Conservation (phyloP, 2,888 invertebrate genomes). For the Drosophila emarginata region DNA sequence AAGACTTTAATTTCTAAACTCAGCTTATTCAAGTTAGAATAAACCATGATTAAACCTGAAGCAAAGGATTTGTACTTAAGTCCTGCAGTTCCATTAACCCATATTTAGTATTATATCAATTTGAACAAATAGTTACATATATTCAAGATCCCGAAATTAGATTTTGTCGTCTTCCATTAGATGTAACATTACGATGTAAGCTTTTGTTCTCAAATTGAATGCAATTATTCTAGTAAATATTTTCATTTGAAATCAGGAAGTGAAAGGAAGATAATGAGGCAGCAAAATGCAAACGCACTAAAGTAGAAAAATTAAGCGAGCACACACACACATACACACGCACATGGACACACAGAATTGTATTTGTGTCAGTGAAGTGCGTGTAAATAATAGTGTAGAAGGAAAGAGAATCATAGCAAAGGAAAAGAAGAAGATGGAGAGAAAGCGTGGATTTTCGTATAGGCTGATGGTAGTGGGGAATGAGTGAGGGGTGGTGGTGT, state of each 20-base stretch:
- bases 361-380: conserved; percentile 26
- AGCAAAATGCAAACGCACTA: conserved; percentile 69
- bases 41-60: too few species aligned
- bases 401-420: not conserved
- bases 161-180: not conserved
- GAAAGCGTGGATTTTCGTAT: not conserved
- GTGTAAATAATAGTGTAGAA: conserved; percentile 5
- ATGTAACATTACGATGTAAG: not conserved
- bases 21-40: too few species aligned
- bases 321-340: conserved; percentile 26
- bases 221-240: conserved; percentile 4
- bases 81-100: too few species aligned
- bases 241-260: conserved; percentile 7
- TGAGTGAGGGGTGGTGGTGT: not conserved
- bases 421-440: not conserved
- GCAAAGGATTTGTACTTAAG: too few species aligned
- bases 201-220: conserved; percentile 4
- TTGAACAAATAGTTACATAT: not conserved
- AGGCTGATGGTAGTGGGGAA: not conserved
- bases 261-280: conserved; percentile 61
- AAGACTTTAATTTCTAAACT: too few species aligned
- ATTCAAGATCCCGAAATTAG: not conserved
- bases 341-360: conserved; percentile 37
- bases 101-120: too few species aligned
- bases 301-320: conserved; percentile 64